Evolutionary conservation across 2,888 invertebrate genomes (phyloP), one percentile per base, ranked within the genome.

Genomic region (Stenodera caucasica): DNA sequence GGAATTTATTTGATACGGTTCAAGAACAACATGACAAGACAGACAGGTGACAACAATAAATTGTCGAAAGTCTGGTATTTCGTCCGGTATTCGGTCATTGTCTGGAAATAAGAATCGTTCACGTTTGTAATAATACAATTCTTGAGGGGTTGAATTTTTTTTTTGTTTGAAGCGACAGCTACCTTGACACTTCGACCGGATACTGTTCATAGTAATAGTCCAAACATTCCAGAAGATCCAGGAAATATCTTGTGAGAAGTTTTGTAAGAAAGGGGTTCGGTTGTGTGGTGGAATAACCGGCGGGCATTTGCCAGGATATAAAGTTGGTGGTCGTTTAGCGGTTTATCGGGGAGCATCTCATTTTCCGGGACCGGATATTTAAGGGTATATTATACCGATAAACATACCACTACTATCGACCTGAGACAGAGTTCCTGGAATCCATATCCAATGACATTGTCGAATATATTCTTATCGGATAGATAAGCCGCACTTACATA

Each of bases 331-430:
- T 62, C 62, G 65, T 65, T 65, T 65, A 32, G 62, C 58, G 65
- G 65, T 65, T 65, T 65, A 65, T 65, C 65, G 60, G 62, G 49
- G 57, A n/a, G 62, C 65, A 65, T 65, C 65, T 65, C 65, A 65
- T 65, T 65, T 65, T 65, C 65, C 62, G 65, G 60, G 18, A 50
- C 29, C 59, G 65, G 64, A 58, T 61, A 61, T 61, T 53, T 57
- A 51, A 55, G 40, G 59, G 57, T 64, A 58, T 65, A 65, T 65
- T 57, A 57, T 55, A 53, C 60, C 62, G 65, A 65, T 65, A 65
- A 60, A 65, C 65, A 65, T 60, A 61, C 61, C 55, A 53, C 52
- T 57, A 64, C n/a, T n/a, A n/a, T 64, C 63, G 64, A 64, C 64
- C 64, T 64, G 64, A 29, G 61, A 61, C 54, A 54, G n/a, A n/a